Percentiles rank a stretch among this genome's conserved stretches.
These are phyloP conservation scores for Harpalus rubripes DNA, from an alignment of 2,888 invertebrate genomes.

Conservation along the genomic window DNA sequence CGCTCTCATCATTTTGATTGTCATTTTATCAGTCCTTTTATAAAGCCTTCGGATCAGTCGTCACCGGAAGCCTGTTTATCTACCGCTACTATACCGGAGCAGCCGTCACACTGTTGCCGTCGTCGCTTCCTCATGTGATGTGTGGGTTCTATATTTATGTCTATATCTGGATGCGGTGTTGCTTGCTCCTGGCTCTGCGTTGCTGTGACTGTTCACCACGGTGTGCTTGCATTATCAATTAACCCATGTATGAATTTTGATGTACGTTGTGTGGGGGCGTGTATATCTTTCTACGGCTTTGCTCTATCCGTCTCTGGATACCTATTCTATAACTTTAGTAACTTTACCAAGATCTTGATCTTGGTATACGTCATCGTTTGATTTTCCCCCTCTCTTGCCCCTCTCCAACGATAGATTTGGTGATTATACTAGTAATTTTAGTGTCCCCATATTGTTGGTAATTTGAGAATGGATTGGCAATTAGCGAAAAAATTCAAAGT, in stretches of 20 bases:
- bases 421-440: too few relatives aligned
- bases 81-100: constrained; percentile 23
- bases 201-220: constrained; percentile 58
- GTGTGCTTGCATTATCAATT: constrained; percentile 60
- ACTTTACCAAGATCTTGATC: too few relatives aligned
- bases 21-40: constrained; percentile 80
- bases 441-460: too few relatives aligned
- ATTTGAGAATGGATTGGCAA: too few relatives aligned
- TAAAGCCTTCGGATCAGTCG: constrained; percentile 42
- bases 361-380: too few relatives aligned
- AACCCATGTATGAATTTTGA: constrained; percentile 44
- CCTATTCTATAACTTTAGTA: too few relatives aligned
- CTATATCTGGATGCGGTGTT: constrained; percentile 64
- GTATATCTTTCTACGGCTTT: constrained; percentile 53
- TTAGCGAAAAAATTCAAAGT: too few relatives aligned
- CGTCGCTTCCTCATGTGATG: too few relatives aligned
- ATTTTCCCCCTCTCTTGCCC: too few relatives aligned
- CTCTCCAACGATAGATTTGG: too few relatives aligned
- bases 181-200: constrained; percentile 43
- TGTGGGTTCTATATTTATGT: constrained; percentile 52
- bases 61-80: constrained; percentile 22
- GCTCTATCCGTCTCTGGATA: constrained; percentile 57
- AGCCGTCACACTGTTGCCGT: constrained; percentile 23
- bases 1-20: constrained; percentile 87
- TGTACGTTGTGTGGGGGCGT: constrained; percentile 35